Percentiles rank a stretch among this genome's conserved stretches.
Conservation (phyloP, 2,797 vertebrate species). For the Spondyliosoma cantharus region DNA sequence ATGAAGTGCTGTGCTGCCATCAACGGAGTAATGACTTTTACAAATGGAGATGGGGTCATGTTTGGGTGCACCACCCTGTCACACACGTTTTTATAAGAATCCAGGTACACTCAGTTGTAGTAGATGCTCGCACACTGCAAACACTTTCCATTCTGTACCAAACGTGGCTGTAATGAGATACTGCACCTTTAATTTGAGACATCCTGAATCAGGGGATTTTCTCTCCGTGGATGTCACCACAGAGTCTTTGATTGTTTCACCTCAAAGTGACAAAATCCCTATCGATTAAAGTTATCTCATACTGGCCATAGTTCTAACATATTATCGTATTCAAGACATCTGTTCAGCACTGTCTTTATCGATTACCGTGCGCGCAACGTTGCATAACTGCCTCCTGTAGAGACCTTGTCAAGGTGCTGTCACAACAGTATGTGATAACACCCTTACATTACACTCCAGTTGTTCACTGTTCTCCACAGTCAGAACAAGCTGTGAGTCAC, state of each 20-base stretch:
- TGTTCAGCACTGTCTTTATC: background rate
- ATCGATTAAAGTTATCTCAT: constrained; percentile 47
- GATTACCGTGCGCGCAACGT: background rate
- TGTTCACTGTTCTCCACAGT: background rate
- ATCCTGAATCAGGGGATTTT: background rate
- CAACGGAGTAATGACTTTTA: constrained; percentile 59
- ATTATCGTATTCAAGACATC: constrained; percentile 35
- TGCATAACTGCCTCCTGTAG: background rate
- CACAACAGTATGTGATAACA: background rate
- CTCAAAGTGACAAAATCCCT: constrained; percentile 15
- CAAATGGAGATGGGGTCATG: constrained; percentile 39
- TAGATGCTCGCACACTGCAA: constrained; percentile 1
- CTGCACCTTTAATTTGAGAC: background rate
- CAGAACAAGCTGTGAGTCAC: background rate
- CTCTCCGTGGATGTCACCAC: constrained; percentile 3
- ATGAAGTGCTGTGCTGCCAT: constrained; percentile 49
- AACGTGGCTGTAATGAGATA: background rate
- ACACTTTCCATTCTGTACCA: background rate
- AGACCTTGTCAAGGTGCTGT: background rate
- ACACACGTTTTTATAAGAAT: constrained; percentile 13
- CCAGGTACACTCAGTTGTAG: background rate
- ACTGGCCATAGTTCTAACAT: constrained; percentile 5
- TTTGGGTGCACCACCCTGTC: background rate
- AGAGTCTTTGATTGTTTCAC: background rate
- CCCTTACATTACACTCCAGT: background rate